phyloP scores from a whole-genome alignment of 2,113 vertebrate species.

The Mesitornis unicolor region DNA sequence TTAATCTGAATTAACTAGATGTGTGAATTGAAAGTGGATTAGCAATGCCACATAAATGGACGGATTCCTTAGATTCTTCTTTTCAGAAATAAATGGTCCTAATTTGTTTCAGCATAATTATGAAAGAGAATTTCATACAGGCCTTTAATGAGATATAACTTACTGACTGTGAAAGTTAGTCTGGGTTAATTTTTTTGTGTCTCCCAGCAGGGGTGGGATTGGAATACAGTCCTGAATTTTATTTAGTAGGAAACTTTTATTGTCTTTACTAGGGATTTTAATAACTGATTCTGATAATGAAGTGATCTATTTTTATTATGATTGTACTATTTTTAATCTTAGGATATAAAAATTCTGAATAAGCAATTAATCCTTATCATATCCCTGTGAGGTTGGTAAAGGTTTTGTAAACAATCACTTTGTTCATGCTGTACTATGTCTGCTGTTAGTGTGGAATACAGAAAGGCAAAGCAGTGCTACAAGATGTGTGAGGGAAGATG shows the following conservation, averaged over 20 bases:
- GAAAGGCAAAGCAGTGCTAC: background rate
- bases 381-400: background rate
- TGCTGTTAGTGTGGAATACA: background rate
- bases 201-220: background rate
- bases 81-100: background rate
- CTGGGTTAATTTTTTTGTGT: background rate
- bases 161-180: background rate
- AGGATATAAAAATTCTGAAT: background rate
- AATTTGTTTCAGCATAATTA: conserved; percentile 12
- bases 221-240: background rate
- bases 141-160: background rate
- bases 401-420: background rate
- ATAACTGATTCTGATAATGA: background rate
- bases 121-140: background rate
- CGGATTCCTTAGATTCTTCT: background rate
- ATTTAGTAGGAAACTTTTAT: background rate
- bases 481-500: background rate
- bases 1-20: background rate
- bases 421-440: background rate
- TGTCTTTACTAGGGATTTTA: background rate
- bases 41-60: background rate
- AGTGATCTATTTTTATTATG: background rate
- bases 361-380: background rate
- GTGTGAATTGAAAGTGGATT: background rate
- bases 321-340: conserved; percentile 14